Base-by-base conservation (phyloP, 2,113 vertebrate genomes). In the Marmota monax region DNA sequence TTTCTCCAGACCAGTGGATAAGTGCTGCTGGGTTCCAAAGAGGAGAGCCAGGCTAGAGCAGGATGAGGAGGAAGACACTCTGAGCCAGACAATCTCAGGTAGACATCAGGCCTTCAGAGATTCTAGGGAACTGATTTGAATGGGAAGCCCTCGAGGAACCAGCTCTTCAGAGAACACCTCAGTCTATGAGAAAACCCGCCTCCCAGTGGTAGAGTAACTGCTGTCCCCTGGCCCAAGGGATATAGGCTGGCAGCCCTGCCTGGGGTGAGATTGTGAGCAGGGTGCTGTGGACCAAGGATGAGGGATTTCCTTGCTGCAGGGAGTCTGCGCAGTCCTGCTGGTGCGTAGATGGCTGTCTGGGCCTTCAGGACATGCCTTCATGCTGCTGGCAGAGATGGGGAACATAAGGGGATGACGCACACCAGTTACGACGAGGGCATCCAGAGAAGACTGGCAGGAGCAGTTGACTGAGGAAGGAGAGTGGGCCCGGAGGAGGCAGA, bases 11-110 rank as follows among this genome's bases (percentile, higher is more conserved):
- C 42, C 48, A 70, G 61, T 72, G 65, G 56, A 9, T 34, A n/a
- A 67, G 45, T 42, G 29, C 18, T 79, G 23, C 61, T 92, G 65
- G 53, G 39, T 80, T 91, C 80, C 58, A 51, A 65, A 89, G 61
- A 72, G 32, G 34, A 76, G 37, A 69, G 20, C 25, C 20, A 1
- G 39, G 4, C 74, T 63, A 78, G 53, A 63, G 73, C 72, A 53
- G n/a, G 37, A 48, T 25, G 29, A 67, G 53, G 85, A 51, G 32
- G 34, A 93, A 70, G 74, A 29, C 29, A 25, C 14, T 23, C 17
- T 45, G 23, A 32, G 72, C 22, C 84, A 85, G 72, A 37, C 76
- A 32, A 88, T 84, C 45, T 45, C 23, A 39, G 39, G 74, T 17
- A 67, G 73, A n/a, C 85, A 34, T 32, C 48, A 37, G 27, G 25